Conservation (phyloP, 1,140 invertebrate species). For the Drosophila tristis region DNA sequence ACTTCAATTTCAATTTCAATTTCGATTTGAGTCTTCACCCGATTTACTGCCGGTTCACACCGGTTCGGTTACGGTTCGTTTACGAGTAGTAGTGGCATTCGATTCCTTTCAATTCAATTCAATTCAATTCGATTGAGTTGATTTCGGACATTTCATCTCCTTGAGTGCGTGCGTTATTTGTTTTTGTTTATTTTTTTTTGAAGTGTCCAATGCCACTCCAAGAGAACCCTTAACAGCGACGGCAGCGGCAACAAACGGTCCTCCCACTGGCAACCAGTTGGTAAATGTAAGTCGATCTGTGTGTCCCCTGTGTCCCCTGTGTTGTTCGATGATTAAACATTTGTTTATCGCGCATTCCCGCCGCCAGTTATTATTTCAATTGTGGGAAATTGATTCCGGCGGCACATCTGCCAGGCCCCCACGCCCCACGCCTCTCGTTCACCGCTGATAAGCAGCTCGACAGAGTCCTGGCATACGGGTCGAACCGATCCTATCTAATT, state of each 20-base stretch:
- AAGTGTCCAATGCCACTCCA: not conserved
- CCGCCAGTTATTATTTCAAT: too few relatives aligned
- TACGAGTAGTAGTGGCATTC: not conserved
- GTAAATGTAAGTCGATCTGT: constrained; percentile 28
- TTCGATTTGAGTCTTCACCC: too few relatives aligned
- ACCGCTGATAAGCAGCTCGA: too few relatives aligned
- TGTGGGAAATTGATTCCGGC: constrained; percentile 67
- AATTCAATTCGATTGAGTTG: too few relatives aligned
- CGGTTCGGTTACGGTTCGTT: constrained; percentile 8
- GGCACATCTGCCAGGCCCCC: constrained; percentile 44
- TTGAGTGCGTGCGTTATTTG: constrained; percentile 7
- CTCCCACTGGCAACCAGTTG: not conserved
- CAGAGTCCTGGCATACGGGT: too few relatives aligned
- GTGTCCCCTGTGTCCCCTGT: not conserved
- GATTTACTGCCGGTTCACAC: too few relatives aligned
- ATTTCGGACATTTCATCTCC: not conserved
- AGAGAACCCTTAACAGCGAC: not conserved
- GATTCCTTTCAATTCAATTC: too few relatives aligned
- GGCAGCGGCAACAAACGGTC: not conserved
- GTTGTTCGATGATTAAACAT: not conserved
- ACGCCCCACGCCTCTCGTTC: too few relatives aligned
- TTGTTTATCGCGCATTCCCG: too few relatives aligned
- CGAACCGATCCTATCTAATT: constrained; percentile 32
- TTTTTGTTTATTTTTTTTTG: constrained; percentile 16
- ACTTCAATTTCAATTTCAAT: too few relatives aligned